Evolutionary conservation across 2,888 invertebrate genomes (phyloP), one percentile per base, ranked within the genome.

Genomic region (Esperia sulphurella): DNA sequence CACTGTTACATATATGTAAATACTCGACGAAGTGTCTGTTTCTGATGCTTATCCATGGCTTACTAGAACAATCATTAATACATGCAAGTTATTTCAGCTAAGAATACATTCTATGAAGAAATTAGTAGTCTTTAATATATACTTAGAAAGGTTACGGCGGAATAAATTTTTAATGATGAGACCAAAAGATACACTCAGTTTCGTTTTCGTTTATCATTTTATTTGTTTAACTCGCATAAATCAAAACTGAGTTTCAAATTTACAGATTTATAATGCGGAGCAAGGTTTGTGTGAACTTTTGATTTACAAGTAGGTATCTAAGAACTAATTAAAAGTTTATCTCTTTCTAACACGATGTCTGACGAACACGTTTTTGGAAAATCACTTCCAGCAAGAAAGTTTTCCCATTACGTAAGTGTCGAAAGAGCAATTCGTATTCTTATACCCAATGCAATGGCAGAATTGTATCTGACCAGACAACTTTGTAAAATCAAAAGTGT

Each of bases 311-410:
- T 52, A 55, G 44, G n/a, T 43, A 35, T n/a, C 8, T n/a, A 14
- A 12, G 41, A 61, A 64, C 53, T 61, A 60, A 64, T 61, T 61
- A 64, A 63, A 63, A 64, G 55, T 63, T 61, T 57, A 57, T 58
- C 49, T 56, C 49, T 53, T 58, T 55, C 52, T 54, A 49, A 46
- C 46, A 41, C 40, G 40, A 59, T 55, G 61, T 52, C 50, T 55
- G 57, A 43, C 51, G 55, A 59, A 43, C 51, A 53, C 52, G 50
- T 55, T 54, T 57, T 59, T 55, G 48, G 57, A 52, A 58, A 59
- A 57, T 58, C 57, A 51, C 51, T 55, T 58, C 49, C 51, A 51
- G 48, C 53, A 53, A 38, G 35, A 54, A 58, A 60, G 57, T 61
- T 58, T 59, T 50, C 49, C 53, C 52, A 54, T 61, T 62, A 57